Conservation (phyloP, 2,888 invertebrate genomes). For the Agrochola lota region DNA sequence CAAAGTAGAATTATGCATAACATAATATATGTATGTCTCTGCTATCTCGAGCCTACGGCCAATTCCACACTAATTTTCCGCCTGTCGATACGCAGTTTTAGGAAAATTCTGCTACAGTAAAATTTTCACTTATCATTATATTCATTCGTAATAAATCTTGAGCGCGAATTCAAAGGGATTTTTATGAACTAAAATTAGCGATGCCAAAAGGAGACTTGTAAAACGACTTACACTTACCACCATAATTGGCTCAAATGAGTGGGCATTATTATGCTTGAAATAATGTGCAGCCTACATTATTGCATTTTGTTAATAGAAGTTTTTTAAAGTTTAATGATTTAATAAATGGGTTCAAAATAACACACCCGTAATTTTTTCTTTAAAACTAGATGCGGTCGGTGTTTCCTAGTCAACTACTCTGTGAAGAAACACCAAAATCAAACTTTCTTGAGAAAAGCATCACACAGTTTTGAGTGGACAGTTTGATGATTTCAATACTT, state of each 20-base stretch:
- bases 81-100: background rate
- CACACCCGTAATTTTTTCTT: background rate
- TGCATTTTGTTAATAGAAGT: background rate
- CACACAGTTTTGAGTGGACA: background rate
- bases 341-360: too few species aligned
- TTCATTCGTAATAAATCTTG: background rate
- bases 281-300: too few species aligned
- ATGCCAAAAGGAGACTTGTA: background rate
- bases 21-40: slow-evolving; percentile 3
- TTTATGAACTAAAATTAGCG: background rate
- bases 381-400: background rate
- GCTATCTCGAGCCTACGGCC: slow-evolving; percentile 4
- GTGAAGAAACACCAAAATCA: too few species aligned
- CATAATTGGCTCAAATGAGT: background rate
- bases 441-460: background rate
- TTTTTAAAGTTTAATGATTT: too few species aligned
- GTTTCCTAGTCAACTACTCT: background rate
- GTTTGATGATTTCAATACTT: background rate
- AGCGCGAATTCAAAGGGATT: background rate
- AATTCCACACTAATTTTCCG: background rate
- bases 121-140: background rate
- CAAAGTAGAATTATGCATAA: slow-evolving; percentile 34
- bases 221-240: background rate
- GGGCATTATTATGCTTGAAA: background rate
- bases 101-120: background rate